A percentile compares a stretch with the other conserved stretches of the same genome.
Conservation (phyloP, 1,140 invertebrate species). For the Pentalonia nigronervosa region DNA sequence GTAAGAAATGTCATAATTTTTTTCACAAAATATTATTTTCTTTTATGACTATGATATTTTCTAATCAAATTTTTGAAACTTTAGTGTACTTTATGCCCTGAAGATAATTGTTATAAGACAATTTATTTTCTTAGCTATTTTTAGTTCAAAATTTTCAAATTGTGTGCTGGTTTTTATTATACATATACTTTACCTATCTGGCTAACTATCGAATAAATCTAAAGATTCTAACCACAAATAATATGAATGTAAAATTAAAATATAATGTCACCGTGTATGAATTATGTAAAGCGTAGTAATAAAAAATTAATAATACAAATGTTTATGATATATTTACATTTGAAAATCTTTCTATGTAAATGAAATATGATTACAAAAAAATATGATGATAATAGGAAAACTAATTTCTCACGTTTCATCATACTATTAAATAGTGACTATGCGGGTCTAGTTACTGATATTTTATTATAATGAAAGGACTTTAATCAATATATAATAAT, state of each 20-base stretch:
- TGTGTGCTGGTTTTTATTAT: neutral
- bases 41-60: neutral
- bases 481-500: neutral
- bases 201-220: neutral
- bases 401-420: neutral
- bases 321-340: neutral
- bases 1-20: neutral
- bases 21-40: neutral
- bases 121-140: neutral
- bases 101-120: neutral
- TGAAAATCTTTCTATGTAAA: neutral
- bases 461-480: neutral
- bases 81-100: neutral
- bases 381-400: neutral
- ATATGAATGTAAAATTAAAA: no score
- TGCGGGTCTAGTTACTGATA: neutral
- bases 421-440: neutral
- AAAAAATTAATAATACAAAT: neutral
- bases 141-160: neutral
- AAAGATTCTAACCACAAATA: neutral
- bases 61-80: neutral
- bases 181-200: neutral
- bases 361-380: neutral
- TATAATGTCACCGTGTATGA: neutral
- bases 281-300: neutral